Conservation (phyloP, 2,797 vertebrate genomes). For the Botia kubotai region DNA sequence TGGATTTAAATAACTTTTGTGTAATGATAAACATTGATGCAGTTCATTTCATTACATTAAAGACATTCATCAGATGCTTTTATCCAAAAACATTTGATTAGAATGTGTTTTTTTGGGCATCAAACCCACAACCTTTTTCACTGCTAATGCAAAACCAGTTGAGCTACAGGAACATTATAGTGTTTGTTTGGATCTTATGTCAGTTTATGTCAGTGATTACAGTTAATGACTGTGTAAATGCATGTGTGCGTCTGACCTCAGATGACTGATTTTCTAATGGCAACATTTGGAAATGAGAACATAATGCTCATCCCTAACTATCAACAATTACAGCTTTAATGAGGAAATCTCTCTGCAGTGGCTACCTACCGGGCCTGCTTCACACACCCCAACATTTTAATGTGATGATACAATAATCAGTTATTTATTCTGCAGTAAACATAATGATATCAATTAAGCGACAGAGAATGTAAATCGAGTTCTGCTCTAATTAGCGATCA, state of each 20-base stretch:
- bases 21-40: too few species aligned
- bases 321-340: conserved; percentile 60
- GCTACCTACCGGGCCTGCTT: conserved; percentile 67
- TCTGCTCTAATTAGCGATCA: conserved; percentile 71
- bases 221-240: neutral
- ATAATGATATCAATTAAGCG: conserved; percentile 77
- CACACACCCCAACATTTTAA: conserved; percentile 68
- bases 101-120: too few species aligned
- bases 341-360: conserved; percentile 59
- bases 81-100: too few species aligned
- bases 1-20: too few species aligned
- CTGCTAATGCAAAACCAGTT: too few species aligned
- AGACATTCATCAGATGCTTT: too few species aligned
- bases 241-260: neutral
- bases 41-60: too few species aligned
- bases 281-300: conserved; percentile 32
- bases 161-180: too few species aligned
- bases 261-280: conserved; percentile 16
- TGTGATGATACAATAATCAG: conserved; percentile 73
- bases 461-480: conserved; percentile 74
- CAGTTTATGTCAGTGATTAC: too few species aligned
- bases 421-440: conserved; percentile 75
- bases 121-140: too few species aligned
- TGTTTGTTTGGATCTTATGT: neutral
- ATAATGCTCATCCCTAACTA: conserved; percentile 60